Evolutionary conservation across 2,888 invertebrate species (phyloP).

Genomic region (Agrilus mali): DNA sequence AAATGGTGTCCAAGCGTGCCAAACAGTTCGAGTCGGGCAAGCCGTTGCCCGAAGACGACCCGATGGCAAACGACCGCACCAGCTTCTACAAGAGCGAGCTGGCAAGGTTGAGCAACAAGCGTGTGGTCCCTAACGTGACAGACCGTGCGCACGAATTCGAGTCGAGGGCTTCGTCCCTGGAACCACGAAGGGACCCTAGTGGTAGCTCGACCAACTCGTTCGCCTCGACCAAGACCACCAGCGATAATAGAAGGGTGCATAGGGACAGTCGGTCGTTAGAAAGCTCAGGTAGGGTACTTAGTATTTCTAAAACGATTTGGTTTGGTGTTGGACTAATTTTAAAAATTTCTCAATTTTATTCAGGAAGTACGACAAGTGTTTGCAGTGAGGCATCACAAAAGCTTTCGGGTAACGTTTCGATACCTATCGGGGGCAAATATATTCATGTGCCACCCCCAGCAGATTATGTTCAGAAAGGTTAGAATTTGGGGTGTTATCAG

Average conservation of each 20-base stretch:
- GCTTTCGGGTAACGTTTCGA: slow-evolving; percentile 61
- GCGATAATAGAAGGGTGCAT: slow-evolving; percentile 25
- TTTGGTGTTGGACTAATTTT: too few relatives aligned
- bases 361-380: slow-evolving; percentile 30
- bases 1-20: slow-evolving; percentile 60
- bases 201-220: slow-evolving; percentile 18
- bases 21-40: slow-evolving; percentile 59
- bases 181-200: slow-evolving; percentile 22
- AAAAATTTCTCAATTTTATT: slow-evolving; percentile 12
- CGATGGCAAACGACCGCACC: slow-evolving; percentile 46
- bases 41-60: slow-evolving; percentile 41
- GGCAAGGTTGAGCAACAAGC: slow-evolving; percentile 47
- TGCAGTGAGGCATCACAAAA: slow-evolving; percentile 34
- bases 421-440: slow-evolving; percentile 67
- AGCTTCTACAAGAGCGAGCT: slow-evolving; percentile 57
- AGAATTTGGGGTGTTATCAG: slow-evolving; percentile 8
- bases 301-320: too few relatives aligned
- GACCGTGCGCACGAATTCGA: slow-evolving; percentile 62
- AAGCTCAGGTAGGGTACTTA: slow-evolving; percentile 33
- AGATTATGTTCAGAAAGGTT: slow-evolving; percentile 38
- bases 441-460: slow-evolving; percentile 66
- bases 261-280: slow-evolving; percentile 44
- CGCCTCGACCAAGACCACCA: slow-evolving; percentile 18
- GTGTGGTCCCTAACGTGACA: slow-evolving; percentile 63
- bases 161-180: slow-evolving; percentile 35